Evolutionary conservation across 2,888 invertebrate genomes (phyloP).

Genomic region (Erebia ligea): DNA sequence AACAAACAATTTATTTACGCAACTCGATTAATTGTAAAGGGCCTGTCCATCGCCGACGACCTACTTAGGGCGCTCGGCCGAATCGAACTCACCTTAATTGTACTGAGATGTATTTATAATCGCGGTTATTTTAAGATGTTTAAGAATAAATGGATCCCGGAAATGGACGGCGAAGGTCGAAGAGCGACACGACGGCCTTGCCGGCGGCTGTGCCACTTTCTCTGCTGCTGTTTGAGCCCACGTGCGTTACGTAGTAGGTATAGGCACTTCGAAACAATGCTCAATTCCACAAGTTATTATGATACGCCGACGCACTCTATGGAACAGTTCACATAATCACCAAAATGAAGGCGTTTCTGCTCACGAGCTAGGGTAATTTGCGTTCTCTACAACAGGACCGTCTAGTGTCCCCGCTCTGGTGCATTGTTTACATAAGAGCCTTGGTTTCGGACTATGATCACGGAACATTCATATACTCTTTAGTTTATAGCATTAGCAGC

Average conservation of each 20-base stretch:
- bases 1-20: conserved; percentile 34
- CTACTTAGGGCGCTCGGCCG: conserved; percentile 46
- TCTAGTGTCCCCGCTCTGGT: conserved; percentile 54
- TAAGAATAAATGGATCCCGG: conserved; percentile 60
- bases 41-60: conserved; percentile 49
- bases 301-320: conserved; percentile 61
- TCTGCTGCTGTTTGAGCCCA: conserved; percentile 65
- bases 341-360: conserved; percentile 66
- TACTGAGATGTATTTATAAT: conserved; percentile 35
- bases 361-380: conserved; percentile 65
- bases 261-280: conserved; percentile 63
- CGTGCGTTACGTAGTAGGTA: conserved; percentile 60
- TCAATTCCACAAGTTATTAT: conserved; percentile 42
- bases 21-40: conserved; percentile 46
- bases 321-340: conserved; percentile 75
- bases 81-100: conserved; percentile 27
- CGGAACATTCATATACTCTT: conserved; percentile 62
- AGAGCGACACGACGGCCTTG: conserved; percentile 73
- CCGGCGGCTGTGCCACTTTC: conserved; percentile 79
- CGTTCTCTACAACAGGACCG: conserved; percentile 55
- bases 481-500: conserved; percentile 43
- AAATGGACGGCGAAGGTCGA: conserved; percentile 71
- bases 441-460: conserved; percentile 66
- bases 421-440: conserved; percentile 69
- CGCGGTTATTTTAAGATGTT: conserved; percentile 41